Conservation (phyloP, 2,888 invertebrate species). For the Philaethria dido region DNA sequence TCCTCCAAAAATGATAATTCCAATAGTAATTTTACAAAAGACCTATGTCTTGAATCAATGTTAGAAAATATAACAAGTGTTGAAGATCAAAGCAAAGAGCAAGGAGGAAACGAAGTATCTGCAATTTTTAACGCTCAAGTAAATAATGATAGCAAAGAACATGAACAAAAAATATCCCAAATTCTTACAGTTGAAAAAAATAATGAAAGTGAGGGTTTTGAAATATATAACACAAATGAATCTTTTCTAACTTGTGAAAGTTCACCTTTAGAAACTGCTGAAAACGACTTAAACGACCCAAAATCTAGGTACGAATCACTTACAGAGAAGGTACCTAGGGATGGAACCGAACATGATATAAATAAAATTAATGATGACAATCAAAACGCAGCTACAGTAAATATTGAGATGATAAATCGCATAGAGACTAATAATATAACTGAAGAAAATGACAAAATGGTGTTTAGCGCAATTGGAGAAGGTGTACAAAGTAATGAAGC, state of each 20-base stretch:
- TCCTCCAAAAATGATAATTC: constrained; percentile 52
- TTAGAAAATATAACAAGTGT: constrained; percentile 55
- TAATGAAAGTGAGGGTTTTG: background rate
- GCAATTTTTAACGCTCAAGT: background rate
- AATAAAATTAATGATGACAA: background rate
- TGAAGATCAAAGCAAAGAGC: constrained; percentile 41
- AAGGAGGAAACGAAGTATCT: background rate
- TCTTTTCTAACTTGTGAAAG: background rate
- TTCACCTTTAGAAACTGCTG: too few species aligned
- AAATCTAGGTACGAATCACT: background rate
- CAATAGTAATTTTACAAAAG: constrained; percentile 57
- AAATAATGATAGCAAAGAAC: background rate
- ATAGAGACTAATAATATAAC: background rate
- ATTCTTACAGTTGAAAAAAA: background rate
- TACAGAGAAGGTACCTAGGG: background rate
- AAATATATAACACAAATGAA: background rate
- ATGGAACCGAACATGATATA: background rate
- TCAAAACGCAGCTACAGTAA: background rate
- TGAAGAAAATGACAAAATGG: background rate
- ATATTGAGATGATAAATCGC: background rate
- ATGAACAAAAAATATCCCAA: background rate
- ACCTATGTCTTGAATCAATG: constrained; percentile 61
- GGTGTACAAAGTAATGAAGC: constrained; percentile 48
- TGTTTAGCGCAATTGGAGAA: background rate
- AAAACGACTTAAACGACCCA: background rate